Conservation (phyloP, 2,113 vertebrate species). For the Laterallus jamaicensis region DNA sequence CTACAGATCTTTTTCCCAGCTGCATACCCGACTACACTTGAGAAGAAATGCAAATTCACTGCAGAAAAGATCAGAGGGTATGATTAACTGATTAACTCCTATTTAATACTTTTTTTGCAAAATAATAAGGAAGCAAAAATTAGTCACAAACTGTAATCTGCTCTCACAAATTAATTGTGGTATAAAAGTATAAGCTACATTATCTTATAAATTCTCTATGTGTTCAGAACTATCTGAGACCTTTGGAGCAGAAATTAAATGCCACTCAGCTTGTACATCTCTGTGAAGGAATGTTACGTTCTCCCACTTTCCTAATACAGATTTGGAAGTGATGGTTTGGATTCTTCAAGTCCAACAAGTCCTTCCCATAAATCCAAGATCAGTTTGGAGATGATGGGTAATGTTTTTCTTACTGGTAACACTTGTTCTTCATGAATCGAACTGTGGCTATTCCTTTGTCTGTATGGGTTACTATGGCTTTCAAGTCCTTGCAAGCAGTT, state of each 20-base stretch:
- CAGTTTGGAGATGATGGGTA: neutral
- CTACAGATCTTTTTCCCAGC: neutral
- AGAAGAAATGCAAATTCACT: constrained; percentile 8
- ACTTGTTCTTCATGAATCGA: neutral
- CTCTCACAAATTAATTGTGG: neutral
- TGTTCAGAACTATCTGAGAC: neutral
- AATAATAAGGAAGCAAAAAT: neutral
- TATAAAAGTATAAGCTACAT: neutral
- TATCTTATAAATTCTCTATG: neutral
- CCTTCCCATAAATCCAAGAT: neutral
- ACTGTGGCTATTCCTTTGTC: neutral
- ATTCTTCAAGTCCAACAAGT: neutral
- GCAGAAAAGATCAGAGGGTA: neutral
- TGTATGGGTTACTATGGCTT: neutral
- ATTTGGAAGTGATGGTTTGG: neutral
- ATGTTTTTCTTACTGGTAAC: neutral
- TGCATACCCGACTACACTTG: neutral
- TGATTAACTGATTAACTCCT: neutral
- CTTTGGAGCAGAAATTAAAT: neutral
- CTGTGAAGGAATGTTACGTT: neutral
- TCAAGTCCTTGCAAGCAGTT: neutral
- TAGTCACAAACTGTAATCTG: neutral
- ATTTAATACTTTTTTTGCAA: neutral
- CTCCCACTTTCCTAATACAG: neutral
- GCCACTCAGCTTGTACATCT: neutral